Evolutionary conservation across 37 sponge, comb jelly and placozoan genomes (phyloP), one percentile per base, ranked within the genome.

Genomic region (Aplysina aerophoba): DNA sequence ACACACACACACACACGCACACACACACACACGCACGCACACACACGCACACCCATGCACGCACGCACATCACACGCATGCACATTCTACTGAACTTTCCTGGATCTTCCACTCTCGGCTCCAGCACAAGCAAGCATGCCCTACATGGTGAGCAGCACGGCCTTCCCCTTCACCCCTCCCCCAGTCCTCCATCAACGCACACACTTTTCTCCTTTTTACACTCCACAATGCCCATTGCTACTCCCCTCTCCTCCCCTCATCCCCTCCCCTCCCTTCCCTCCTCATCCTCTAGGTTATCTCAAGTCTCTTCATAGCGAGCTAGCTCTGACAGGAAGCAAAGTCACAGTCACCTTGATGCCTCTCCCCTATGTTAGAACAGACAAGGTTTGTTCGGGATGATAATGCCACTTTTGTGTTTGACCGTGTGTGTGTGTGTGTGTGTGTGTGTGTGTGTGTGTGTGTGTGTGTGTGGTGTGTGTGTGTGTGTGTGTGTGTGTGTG

Each of bases 81-180:
- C 50, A n/a, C n/a, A n/a, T n/a, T n/a, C n/a, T n/a, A n/a, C n/a
- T n/a, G n/a, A n/a, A n/a, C n/a, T n/a, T n/a, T n/a, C n/a, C n/a
- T n/a, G n/a, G n/a, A n/a, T 44, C 50, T 44, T 8, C 50, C 50
- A 44, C 50, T 44, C 50, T 44, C 8, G 6, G 8, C 8, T 39
- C 6, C 87, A 86, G 83, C 15, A 80, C 85, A 28, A 91, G 88
- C 73, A 91, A 91, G 37, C 87, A 91, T 87, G 91, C 87, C 19
- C 73, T 91, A 6, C 87, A 91, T 40, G 91, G 91, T 91, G 39
- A 78, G 84, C 4, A 44, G 3, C 71, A 78, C 79, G n/a, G 25
- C n/a, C 79, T 25, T 55, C 11, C 50, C 13, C 54, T 41, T 22
- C 31, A 53, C 31, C 24, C 24, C 55, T 37, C 79, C 31, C 54